Base-by-base conservation (phyloP, 2,113 vertebrate genomes). In the Corydoras sp. region DNA sequence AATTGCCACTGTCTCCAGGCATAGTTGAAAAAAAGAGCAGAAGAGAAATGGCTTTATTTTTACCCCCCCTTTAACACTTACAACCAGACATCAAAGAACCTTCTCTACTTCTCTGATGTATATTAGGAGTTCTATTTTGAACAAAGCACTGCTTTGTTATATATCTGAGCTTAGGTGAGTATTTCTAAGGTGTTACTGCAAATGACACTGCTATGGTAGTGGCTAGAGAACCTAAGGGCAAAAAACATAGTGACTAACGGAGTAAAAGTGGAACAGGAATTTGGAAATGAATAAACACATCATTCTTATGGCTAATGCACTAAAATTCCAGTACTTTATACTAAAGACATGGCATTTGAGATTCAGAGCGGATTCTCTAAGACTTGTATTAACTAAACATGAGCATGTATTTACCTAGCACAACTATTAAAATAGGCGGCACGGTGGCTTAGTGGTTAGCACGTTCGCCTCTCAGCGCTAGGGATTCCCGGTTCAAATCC, bases 1-100 rank as follows among this genome's bases (percentile, higher is more conserved):
- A 32, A 54, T 14, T 72, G 61, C 68, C 73, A 75, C 72, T 62
- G 48, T 73, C 58, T 67, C 48, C 59, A 56, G 77, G 72, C 76
- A 31, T 43, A 78, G 30, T 24, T 65, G 0, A 53, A 32, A 65
- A 68, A 65, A 56, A 65, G 62, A 72, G 55, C 31, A 31, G 50
- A 13, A 51, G 62, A 76, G 55, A 79, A 68, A 68, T 9, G 15
- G n/a, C 29, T 61, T 67, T 53, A 67, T 73, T 73, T 43, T 53
- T 59, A 15, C 63, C 56, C 69, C 31, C 35, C 30, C 67, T 71
- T 68, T 58, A 71, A 59, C 58, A 60, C 64, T 68, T 75, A 61
- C 72, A 69, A 79, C 35, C 14, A 56, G 11, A 76, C 73, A 76
- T 76, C 73, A 79, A 76, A 79, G 62, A 58, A n/a, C 18, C 54